Base-by-base conservation (phyloP, 2,888 invertebrate genomes). In the Homarus gammarus region DNA sequence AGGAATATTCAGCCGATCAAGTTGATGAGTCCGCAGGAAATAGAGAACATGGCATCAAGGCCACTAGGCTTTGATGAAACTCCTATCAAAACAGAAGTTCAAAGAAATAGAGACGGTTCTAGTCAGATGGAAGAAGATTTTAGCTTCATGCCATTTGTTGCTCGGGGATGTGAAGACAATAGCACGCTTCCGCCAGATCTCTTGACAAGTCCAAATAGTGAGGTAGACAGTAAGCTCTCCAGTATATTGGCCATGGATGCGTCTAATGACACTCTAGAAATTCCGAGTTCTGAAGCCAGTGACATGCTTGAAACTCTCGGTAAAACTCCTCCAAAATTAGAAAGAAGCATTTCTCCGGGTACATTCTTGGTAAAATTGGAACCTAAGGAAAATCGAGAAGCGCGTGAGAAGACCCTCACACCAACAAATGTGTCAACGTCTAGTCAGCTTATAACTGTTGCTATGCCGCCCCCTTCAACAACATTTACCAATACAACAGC, bases 231-330 rank as follows among this genome's bases (percentile, higher is more conserved):
- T 44, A 91, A 90, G 72, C 81, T 91, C n/a, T 90, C 87, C 2
- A 90, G 85, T 49, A 91, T 91, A 36, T 82, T 91, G 56, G 91
- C 91, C 36, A 87, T 90, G 87, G 90, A 91, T 85, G 91, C 91
- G 1, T 90, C 90, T 33, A 89, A 91, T 81, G 89, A 84, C n/a
- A 84, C 90, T 15, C 36, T 81, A 33, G 91, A 91, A 79, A 90
- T 84, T 22, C 31, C 77, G 31, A 78, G 79, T n/a, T 36, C 85
- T 12, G 85, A 85, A 22, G 27, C 72, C 22, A 72, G 73, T 81
- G 89, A 84, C 36, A 81, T 81, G 75, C 31, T 89, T 22, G 89
- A 85, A 61, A 81, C 40, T 15, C 68, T 89, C 18, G 78, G 73
- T 27, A 89, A 89, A 78, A 70, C 49, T 31, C 79, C 72, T 31